Conservation (phyloP, 2,113 vertebrate species). For the Calyptomena viridis region DNA sequence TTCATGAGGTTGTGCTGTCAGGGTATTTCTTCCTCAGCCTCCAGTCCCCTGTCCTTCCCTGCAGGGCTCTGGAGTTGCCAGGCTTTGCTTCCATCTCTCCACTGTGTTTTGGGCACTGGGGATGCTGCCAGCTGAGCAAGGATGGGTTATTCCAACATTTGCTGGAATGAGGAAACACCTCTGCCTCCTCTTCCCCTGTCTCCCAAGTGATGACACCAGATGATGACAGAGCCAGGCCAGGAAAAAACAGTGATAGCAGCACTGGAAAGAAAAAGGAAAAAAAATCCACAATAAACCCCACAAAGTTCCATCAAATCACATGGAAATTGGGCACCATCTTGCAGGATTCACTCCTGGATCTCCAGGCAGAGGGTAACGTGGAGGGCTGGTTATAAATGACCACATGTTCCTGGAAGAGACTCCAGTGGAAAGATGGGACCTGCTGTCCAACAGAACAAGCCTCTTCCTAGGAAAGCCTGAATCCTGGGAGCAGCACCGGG, state of each 20-base stretch:
- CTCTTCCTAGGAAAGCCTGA: neutral
- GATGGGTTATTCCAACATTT: neutral
- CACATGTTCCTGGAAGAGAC: neutral
- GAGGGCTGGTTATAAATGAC: neutral
- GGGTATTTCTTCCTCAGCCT: neutral
- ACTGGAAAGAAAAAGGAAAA: neutral
- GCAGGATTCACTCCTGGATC: neutral
- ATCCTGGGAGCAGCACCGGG: neutral
- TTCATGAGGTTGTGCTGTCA: neutral
- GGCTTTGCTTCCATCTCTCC: neutral
- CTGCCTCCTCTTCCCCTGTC: neutral
- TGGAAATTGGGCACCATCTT: neutral
- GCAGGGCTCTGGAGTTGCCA: neutral
- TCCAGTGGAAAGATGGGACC: neutral
- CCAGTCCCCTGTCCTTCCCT: neutral
- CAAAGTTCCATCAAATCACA: neutral
- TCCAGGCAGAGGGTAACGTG: neutral
- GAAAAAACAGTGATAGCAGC: neutral
- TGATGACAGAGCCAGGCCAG: neutral
- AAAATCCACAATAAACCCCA: fast-evolving
- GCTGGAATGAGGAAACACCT: neutral
- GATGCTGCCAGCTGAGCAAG: neutral
- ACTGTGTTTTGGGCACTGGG: neutral
- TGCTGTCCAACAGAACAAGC: neutral
- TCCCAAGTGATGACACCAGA: fast-evolving